Conservation (phyloP, 92 coral and sea anemone species). For the Metridium senile region DNA sequence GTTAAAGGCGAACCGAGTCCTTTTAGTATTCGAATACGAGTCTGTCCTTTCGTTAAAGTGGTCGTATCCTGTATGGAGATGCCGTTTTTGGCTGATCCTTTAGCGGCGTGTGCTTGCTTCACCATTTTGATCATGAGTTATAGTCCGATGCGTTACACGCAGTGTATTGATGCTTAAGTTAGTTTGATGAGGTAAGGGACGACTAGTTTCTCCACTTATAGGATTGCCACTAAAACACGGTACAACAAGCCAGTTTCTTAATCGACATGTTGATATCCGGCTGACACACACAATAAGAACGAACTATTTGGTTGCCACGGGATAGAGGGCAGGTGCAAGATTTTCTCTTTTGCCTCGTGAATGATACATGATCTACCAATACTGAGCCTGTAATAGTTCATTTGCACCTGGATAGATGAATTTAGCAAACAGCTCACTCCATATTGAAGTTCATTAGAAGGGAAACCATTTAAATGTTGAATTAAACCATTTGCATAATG, state of each 20-base stretch:
- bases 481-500: not conserved
- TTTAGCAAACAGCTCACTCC: slow-evolving; percentile 1
- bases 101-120: slow-evolving; percentile 49
- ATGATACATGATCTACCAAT: slow-evolving; percentile 9
- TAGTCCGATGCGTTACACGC: not conserved
- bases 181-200: no score
- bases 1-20: slow-evolving; percentile 65
- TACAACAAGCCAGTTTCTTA: no score
- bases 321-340: not conserved
- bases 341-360: slow-evolving; percentile 4
- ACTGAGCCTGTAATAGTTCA: slow-evolving; percentile 24
- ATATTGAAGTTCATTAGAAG: not conserved
- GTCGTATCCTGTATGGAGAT: slow-evolving; percentile 75
- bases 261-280: not conserved
- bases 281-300: not conserved
- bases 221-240: no score
- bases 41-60: slow-evolving; percentile 71
- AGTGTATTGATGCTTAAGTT: not conserved
- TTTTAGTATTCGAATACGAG: slow-evolving; percentile 75
- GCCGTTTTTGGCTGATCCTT: slow-evolving; percentile 53
- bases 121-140: slow-evolving; percentile 41
- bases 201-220: no score
- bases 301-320: slow-evolving; percentile 34
- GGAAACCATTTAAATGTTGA: not conserved
- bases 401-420: slow-evolving; percentile 36